phyloP scores from a whole-genome alignment of 2,797 vertebrate genomes.

The Vipera latastei region DNA sequence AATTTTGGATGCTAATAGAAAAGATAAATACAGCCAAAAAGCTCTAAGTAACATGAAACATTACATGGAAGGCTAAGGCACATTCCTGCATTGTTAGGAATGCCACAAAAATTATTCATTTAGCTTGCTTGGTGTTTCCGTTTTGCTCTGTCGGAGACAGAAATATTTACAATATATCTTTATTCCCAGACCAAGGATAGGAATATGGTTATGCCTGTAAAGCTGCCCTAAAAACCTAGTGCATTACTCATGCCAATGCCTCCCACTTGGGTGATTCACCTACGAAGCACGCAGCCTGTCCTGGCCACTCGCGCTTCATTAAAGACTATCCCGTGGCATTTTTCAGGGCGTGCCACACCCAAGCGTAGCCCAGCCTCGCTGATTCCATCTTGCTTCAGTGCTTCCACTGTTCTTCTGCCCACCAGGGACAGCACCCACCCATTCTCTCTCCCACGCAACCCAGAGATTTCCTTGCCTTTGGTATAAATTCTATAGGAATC shows the following conservation, averaged over 20 bases:
- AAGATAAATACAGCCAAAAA: background rate
- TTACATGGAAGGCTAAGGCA: background rate
- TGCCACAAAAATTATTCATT: background rate
- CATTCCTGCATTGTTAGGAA: background rate
- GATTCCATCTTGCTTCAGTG: conserved; percentile 22
- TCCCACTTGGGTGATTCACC: conserved; percentile 40
- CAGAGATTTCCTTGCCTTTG: background rate
- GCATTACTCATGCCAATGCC: conserved; percentile 9
- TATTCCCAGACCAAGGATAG: background rate
- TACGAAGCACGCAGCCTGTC: conserved; percentile 21
- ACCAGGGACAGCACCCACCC: background rate
- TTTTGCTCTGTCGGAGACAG: background rate
- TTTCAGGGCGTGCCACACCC: conserved; percentile 7
- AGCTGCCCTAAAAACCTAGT: background rate
- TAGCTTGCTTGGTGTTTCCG: background rate
- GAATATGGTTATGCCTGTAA: conserved; percentile 1
- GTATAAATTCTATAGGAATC: background rate
- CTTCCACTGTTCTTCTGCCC: background rate
- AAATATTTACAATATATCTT: background rate
- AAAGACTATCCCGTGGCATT: conserved; percentile 26
- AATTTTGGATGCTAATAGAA: background rate
- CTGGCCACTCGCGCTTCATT: conserved; percentile 31
- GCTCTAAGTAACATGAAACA: background rate
- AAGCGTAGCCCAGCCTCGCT: conserved; percentile 9
- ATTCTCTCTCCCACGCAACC: conserved; percentile 3